Evolutionary conservation across 53 echinoderm and acorn worm species (phyloP).

Genomic region (Stichopus horrens): DNA sequence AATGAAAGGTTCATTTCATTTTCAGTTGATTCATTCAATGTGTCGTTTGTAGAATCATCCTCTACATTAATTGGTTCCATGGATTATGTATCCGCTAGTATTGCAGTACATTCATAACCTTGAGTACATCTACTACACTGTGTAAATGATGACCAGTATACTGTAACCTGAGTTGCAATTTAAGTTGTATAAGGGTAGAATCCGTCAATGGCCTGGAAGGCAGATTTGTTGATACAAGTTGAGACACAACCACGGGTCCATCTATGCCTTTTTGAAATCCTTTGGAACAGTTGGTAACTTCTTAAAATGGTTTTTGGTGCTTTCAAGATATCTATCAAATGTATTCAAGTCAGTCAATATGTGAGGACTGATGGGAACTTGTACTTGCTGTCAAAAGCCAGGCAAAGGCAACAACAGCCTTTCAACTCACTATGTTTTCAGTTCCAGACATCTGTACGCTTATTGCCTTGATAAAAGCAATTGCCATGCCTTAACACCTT

Average conservation of each 20-base stretch:
- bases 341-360: not conserved
- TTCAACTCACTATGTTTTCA: not conserved
- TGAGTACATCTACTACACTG: constrained; percentile 58
- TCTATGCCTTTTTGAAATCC: constrained; percentile 58
- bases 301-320: constrained; percentile 37
- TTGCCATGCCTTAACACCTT: constrained; percentile 53
- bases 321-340: not conserved
- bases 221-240: constrained; percentile 43
- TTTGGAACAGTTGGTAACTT: constrained; percentile 54
- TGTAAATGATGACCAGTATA: constrained; percentile 67
- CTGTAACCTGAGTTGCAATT: constrained; percentile 62
- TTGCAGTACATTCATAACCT: constrained; percentile 52
- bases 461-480: constrained; percentile 56
- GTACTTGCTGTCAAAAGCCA: not conserved
- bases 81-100: constrained; percentile 56
- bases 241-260: constrained; percentile 65
- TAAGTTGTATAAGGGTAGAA: constrained; percentile 61
- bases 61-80: not conserved
- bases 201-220: constrained; percentile 50
- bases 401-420: not conserved
- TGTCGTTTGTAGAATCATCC: too few relatives aligned
- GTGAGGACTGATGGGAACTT: not conserved
- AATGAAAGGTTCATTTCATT: constrained; percentile 33
- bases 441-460: not conserved
- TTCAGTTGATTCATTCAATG: too few relatives aligned